These are phyloP conservation scores for Odontomyia ornata DNA, from an alignment of 2,888 invertebrate species.

Conservation along the genomic window DNA sequence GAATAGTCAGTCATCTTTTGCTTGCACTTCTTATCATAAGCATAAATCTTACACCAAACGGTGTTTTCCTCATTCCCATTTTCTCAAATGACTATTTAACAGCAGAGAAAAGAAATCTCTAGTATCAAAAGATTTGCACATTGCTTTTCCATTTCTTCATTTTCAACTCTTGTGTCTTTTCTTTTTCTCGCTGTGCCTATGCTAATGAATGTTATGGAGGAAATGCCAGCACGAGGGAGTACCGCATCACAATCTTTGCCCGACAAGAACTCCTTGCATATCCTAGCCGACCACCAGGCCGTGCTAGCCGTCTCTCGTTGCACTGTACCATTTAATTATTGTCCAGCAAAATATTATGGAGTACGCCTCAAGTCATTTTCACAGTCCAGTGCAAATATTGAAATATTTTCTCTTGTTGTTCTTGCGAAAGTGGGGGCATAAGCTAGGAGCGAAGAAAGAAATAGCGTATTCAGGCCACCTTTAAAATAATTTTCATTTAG, in stretches of 20 bases:
- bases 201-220: constrained; percentile 3
- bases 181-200: constrained; percentile 4
- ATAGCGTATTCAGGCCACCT: background rate
- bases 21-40: constrained; percentile 47
- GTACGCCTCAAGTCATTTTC: constrained; percentile 15
- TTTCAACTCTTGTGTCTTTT: constrained; percentile 6
- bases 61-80: constrained; percentile 27
- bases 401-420: background rate
- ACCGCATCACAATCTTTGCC: background rate
- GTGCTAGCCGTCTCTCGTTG: background rate
- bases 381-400: constrained; percentile 35
- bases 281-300: too few species aligned
- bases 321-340: constrained; percentile 30
- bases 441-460: background rate
- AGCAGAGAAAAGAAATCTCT: constrained; percentile 12
- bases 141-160: constrained; percentile 32
- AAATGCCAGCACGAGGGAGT: background rate
- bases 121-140: constrained; percentile 16
- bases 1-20: constrained; percentile 40
- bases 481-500: constrained; percentile 25
- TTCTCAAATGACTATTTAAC: background rate
- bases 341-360: constrained; percentile 17
- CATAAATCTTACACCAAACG: constrained; percentile 48
- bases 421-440: background rate
- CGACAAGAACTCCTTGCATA: background rate